phyloP scores from a whole-genome alignment of 2,888 invertebrate genomes.

The Troides helena region DNA sequence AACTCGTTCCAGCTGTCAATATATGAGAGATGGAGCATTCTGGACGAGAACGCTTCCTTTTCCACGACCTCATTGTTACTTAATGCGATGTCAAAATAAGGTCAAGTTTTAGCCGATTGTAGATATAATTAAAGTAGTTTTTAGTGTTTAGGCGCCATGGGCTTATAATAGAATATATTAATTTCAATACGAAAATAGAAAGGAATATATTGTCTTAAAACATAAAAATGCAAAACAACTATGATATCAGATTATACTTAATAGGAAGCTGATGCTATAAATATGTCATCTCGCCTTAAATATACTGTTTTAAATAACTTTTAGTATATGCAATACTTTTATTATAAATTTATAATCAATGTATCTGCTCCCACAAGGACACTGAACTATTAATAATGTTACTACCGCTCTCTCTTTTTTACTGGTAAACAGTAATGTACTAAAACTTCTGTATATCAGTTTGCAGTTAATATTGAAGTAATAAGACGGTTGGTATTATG shows the following conservation, averaged over 20 bases:
- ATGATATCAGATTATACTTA: constrained; percentile 24
- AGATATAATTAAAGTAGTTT: no score
- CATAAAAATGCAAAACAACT: constrained; percentile 21
- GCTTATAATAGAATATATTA: constrained; percentile 1
- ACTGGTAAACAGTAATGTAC: no score
- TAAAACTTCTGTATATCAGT: no score
- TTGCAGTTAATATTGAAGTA: no score
- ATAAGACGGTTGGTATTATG: no score
- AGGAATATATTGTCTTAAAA: not conserved
- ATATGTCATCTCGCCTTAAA: not conserved
- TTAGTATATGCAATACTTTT: not conserved
- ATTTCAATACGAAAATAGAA: not conserved
- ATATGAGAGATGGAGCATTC: no score
- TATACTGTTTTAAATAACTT: not conserved
- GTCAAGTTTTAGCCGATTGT: not conserved
- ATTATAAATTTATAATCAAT: not conserved
- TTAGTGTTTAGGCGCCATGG: constrained; percentile 14
- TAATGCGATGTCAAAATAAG: not conserved
- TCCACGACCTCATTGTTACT: no score
- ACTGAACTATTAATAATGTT: not conserved
- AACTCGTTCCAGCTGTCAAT: no score
- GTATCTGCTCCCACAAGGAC: not conserved
- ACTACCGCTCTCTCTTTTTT: no score
- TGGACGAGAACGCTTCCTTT: no score
- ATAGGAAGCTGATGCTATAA: constrained; percentile 16